Base-by-base conservation (phyloP, 2,888 invertebrate genomes). In the Cartodere bifasciata region DNA sequence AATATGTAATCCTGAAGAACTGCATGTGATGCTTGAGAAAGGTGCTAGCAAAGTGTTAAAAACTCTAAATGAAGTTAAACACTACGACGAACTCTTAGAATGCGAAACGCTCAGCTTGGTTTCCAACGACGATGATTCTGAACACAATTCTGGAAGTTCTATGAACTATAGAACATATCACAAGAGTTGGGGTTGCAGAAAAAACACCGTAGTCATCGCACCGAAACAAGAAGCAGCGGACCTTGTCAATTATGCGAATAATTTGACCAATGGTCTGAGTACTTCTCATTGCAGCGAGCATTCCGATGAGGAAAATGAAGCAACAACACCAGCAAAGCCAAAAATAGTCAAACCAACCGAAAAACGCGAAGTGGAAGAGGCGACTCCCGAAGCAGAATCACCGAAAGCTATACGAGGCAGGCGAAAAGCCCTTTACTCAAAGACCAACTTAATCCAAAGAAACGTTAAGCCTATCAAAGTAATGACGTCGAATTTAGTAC, bases 51-150 rank as follows among this genome's bases (percentile, higher is more conserved):
- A 69, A 17, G 66, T 73, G 7, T 48, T 72, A 24, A 65, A 64
- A 34, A 68, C 65, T 16, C 50, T 72, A 20, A 62, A 60, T 35
- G 66, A 65, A 38, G 62, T 62, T 2, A 58, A 63, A 42, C 53
- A 56, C n/a, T 56, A 60, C 21, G 65, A 65, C 33, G 50, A 57
- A 15, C 36, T 56, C 28, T 42, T 68, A 13, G 73, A 73, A 39
- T 68, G 70, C 42, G 74, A 75, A 50, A 74, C 72, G 0, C 48
- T 82, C 39, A 81, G 79, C 49, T 53, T 75, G 23, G 77, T 79
- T 2, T 77, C 79, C 30, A 76, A 77, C 45, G 80, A 79, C 36
- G 78, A 78, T 31, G 77, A 78, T 43, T 74, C 75, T 13, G 77
- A 79, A 50, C 63, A 68, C 13, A 70, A 68, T 50, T 65, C 70